Conservation (phyloP, 2,888 invertebrate genomes). For the Rhogogaster chlorosoma region DNA sequence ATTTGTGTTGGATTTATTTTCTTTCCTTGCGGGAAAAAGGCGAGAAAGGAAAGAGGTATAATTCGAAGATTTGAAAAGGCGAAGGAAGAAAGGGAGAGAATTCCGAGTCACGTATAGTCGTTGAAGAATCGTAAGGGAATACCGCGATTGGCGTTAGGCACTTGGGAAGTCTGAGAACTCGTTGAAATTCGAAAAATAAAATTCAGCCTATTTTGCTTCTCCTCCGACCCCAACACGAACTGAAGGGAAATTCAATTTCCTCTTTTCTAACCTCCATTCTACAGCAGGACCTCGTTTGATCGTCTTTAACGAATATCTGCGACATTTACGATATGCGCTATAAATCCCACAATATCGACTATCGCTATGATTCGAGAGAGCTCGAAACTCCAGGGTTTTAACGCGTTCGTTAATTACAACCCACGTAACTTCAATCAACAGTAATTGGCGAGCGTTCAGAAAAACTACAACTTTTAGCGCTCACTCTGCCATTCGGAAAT, state of each 20-base stretch:
- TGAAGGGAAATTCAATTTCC: conserved; percentile 1
- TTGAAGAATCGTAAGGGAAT: background rate
- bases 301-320: background rate
- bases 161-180: background rate
- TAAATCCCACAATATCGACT: background rate
- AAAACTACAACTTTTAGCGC: background rate
- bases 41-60: background rate
- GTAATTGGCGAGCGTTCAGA: background rate
- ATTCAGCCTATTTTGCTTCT: background rate
- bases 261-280: background rate
- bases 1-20: too few species aligned
- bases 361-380: background rate
- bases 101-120: background rate
- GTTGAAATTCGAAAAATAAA: conserved; percentile 34
- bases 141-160: conserved; percentile 3
- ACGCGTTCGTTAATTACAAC: background rate
- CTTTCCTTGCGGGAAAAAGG: too few species aligned
- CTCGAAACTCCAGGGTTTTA: background rate
- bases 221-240: background rate
- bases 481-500: too few species aligned
- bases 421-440: background rate
- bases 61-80: background rate
- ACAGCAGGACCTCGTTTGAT: background rate
- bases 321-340: background rate
- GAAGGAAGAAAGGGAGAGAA: background rate